A percentile compares a stretch with the other conserved stretches of the same genome.
These are phyloP conservation scores for Psilanteris sp. DNA, from an alignment of 1,140 invertebrate genomes.

Conservation along the genomic window DNA sequence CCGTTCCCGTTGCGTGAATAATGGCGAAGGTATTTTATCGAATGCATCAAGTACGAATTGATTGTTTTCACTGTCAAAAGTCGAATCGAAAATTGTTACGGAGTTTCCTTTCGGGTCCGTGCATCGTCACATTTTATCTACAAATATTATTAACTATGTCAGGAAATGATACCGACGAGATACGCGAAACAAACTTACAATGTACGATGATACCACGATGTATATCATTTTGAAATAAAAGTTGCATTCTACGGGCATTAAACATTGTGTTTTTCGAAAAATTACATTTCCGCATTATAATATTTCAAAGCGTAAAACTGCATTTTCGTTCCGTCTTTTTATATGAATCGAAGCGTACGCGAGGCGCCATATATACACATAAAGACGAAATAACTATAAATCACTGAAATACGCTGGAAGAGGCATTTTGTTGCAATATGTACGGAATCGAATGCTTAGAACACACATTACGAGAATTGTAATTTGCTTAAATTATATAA, in stretches of 20 bases:
- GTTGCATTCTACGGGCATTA: background rate
- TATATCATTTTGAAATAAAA: background rate
- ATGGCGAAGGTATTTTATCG: too few species aligned
- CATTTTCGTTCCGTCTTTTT: conserved; percentile 36
- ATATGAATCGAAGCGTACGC: conserved; percentile 14
- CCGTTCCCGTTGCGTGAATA: too few species aligned
- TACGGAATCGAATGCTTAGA: conserved; percentile 17
- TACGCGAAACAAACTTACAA: too few species aligned
- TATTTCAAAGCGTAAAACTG: conserved; percentile 19
- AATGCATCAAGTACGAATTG: too few species aligned
- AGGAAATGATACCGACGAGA: too few species aligned
- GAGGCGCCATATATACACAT: conserved; percentile 6
- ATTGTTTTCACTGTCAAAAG: too few species aligned
- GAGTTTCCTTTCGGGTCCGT: too few species aligned
- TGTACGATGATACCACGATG: too few species aligned
- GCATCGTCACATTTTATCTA: too few species aligned
- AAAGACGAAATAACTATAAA: conserved; percentile 25
- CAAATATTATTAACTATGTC: too few species aligned
- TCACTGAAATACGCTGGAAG: conserved; percentile 25
- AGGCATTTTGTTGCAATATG: conserved; percentile 1
- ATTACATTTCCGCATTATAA: conserved; percentile 1
- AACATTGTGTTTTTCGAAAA: conserved; percentile 9
- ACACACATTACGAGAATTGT: conserved; percentile 21
- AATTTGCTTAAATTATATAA: conserved; percentile 30
- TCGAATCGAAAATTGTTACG: too few species aligned